phyloP scores from a whole-genome alignment of 2,113 vertebrate species.

The Pseudopodoces humilis region DNA sequence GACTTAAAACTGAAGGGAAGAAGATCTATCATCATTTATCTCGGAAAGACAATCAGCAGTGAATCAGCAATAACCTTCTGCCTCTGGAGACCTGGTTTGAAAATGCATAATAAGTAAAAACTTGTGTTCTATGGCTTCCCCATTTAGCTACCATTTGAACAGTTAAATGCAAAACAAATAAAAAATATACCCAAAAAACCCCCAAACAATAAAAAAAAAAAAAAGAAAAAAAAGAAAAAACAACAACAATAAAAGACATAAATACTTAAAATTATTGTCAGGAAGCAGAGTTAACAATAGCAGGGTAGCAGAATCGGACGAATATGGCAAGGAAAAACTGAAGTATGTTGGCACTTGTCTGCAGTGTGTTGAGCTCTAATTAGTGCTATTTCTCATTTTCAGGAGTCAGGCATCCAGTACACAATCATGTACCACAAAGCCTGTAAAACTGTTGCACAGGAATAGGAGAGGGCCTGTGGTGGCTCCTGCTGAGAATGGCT shows the following conservation, averaged over 20 bases:
- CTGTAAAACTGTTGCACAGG: rapidly evolving
- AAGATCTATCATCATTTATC: not conserved
- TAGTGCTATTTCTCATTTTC: not conserved
- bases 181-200: not conserved
- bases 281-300: not conserved
- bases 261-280: not conserved
- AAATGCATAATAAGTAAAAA: not conserved
- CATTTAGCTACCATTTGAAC: not conserved
- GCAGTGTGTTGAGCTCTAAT: not conserved
- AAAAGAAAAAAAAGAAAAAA: too few relatives aligned
- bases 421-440: not conserved
- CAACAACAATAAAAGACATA: not conserved
- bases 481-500: not conserved
- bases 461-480: rapidly evolving
- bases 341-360: not conserved
- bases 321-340: not conserved
- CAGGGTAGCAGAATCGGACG: not conserved
- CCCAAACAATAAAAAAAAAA: not conserved
- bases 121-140: not conserved
- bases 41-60: not conserved
- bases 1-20: not conserved
- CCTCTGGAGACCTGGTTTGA: not conserved
- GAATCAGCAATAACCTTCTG: not conserved
- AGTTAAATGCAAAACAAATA: not conserved
- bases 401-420: not conserved